A percentile compares a stretch with the other conserved stretches of the same genome.
Conservation (phyloP, 2,888 invertebrate genomes). For the Hemistola chrysoprasaria region DNA sequence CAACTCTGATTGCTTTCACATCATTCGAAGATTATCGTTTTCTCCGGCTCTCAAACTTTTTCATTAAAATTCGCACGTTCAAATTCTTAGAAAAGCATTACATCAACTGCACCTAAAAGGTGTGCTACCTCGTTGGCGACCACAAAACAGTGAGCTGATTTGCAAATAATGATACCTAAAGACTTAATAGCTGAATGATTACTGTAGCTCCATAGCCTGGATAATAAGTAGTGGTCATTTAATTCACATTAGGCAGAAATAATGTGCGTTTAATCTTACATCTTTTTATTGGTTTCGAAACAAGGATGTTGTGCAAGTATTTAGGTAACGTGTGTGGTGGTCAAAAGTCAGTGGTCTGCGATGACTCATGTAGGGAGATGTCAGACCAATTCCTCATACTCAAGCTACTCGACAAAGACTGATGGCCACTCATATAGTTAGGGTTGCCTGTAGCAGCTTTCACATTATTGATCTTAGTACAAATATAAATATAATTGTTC, state of each 20-base stretch:
- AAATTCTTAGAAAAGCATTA: not conserved
- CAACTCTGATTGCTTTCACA: too few species aligned
- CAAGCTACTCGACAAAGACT: constrained; percentile 40
- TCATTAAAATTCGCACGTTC: too few species aligned
- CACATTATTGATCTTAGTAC: not conserved
- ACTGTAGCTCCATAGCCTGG: constrained; percentile 31
- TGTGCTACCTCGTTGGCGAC: constrained; percentile 2
- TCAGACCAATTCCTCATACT: constrained; percentile 41
- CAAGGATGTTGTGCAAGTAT: constrained; percentile 14
- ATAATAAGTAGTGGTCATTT: constrained; percentile 59
- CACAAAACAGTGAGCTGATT: constrained; percentile 28
- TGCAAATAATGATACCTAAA: constrained; percentile 33
- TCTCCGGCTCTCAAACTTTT: too few species aligned
- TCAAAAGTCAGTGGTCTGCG: constrained; percentile 53
- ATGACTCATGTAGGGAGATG: constrained; percentile 47
- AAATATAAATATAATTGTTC: too few species aligned
- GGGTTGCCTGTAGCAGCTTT: constrained; percentile 6
- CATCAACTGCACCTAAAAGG: constrained; percentile 11
- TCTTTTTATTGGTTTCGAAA: constrained; percentile 57
- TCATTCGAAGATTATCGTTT: too few species aligned
- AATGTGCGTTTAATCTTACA: constrained; percentile 51
- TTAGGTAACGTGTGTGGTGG: constrained; percentile 8
- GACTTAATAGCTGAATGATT: constrained; percentile 30
- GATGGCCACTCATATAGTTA: constrained; percentile 31
- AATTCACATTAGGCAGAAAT: constrained; percentile 60